A percentile compares a stretch with the other conserved stretches of the same genome.
Evolutionary conservation across 2,113 vertebrate genomes (phyloP).

Genomic region (Ciconia stormi): DNA sequence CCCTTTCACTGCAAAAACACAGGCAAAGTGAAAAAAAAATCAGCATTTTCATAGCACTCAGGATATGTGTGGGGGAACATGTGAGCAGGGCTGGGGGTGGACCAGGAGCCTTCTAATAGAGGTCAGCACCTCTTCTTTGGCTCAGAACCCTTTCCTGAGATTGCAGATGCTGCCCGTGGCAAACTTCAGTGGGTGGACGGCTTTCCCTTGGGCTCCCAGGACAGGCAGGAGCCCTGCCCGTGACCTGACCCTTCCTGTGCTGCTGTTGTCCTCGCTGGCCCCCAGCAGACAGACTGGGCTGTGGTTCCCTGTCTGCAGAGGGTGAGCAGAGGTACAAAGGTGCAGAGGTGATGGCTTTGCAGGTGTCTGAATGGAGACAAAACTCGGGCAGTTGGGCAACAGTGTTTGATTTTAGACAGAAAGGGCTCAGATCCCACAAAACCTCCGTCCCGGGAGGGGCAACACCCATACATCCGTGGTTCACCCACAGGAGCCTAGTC

Average conservation of each 20-base stretch:
- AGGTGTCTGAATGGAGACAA: not conserved
- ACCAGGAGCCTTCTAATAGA: not conserved
- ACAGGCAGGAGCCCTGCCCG: not conserved
- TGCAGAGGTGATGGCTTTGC: not conserved
- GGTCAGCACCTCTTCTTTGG: not conserved
- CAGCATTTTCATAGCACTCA: not conserved
- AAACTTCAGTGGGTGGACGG: too few relatives aligned
- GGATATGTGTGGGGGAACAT: not conserved
- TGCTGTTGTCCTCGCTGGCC: not conserved
- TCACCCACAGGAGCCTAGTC: not conserved
- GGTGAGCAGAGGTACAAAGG: not conserved
- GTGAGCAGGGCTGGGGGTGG: not conserved
- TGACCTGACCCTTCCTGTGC: not conserved
- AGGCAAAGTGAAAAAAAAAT: not conserved
- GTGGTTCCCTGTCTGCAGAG: not conserved
- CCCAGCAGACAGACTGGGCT: not conserved
- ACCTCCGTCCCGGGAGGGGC: not conserved
- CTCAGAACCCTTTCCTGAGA: not conserved
- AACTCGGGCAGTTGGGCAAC: not conserved
- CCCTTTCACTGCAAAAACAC: not conserved
- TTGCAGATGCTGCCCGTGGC: not conserved
- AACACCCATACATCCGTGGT: accelerated
- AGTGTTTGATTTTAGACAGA: not conserved
- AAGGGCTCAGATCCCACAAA: not conserved
- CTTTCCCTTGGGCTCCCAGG: not conserved